Conservation (phyloP, 2,113 vertebrate species). For the Colius striatus region DNA sequence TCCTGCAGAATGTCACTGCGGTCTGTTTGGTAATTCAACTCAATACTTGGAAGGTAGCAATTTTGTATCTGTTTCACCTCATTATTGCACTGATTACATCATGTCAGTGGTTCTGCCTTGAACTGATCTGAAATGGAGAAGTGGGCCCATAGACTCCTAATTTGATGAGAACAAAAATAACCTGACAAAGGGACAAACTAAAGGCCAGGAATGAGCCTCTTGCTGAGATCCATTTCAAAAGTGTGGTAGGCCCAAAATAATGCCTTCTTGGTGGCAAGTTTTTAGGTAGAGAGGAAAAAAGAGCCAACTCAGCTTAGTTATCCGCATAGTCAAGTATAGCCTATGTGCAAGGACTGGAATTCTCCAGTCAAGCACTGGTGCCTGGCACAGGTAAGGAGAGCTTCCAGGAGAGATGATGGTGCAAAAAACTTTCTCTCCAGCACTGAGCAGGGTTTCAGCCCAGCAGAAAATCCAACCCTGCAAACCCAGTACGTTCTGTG, state of each 20-base stretch:
- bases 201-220: not conserved
- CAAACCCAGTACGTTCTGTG: not conserved
- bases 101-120: not conserved
- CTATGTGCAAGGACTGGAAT: not conserved
- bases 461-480: not conserved
- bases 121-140: not conserved
- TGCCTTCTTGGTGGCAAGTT: fast-evolving
- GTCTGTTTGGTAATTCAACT: not conserved
- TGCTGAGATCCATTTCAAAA: not conserved
- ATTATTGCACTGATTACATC: not conserved
- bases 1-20: not conserved
- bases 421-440: not conserved
- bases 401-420: not conserved
- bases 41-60: not conserved
- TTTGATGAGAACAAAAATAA: not conserved
- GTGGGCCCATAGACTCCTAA: not conserved
- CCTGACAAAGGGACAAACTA: not conserved
- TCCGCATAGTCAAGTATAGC: not conserved
- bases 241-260: not conserved
- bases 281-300: not conserved
- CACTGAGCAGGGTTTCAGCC: not conserved
- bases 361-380: not conserved
- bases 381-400: not conserved
- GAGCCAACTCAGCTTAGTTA: not conserved
- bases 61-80: not conserved